Base-by-base conservation (phyloP, 2,797 vertebrate genomes). In the Siniperca undulata region DNA sequence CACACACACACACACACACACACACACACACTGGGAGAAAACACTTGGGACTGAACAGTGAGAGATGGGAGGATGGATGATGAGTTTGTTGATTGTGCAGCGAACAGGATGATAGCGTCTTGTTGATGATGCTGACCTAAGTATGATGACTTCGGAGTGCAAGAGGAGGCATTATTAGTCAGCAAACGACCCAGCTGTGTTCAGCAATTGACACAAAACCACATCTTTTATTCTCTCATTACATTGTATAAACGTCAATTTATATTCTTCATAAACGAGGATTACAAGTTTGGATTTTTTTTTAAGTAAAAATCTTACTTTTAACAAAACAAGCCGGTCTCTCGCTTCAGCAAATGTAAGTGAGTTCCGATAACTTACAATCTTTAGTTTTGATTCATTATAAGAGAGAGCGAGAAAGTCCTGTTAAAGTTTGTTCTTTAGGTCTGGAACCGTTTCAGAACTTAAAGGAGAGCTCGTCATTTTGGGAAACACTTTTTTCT, bases 161-260 rank as follows among this genome's bases (percentile, higher is more conserved):
- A 9, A 58, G 78, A 62, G 75, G 81, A 81, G 68, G 83, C 72
- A 30, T 74, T 83, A 87, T 93, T 93, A 94, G 88, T 93, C 90
- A 93, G 91, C 92, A 89, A 90, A 92, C 77, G 75, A 85, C 74
- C 89, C 92, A 92, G 91, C 89, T 92, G 91, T 78, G 82, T 67
- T 86, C 70, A 74, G 81, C 83, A 58, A 81, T 72, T 83, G 60
- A 71, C 75, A 64, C 68, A 44, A 68, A 81, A 67, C 42, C 46
- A 19, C 81, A 79, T 73, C 36, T 34, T 80, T 83, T 40, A 70
- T 38, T 83, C 78, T 76, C 78, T 22, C 61, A 59, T 68, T 24
- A 69, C 36, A 13, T 36, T 52, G 52, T 16, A n/a, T 69, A 62
- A 46, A 61, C 20, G n/a, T 22, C 52, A 52, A 42, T 36, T n/a